These are phyloP conservation scores for Pristionchus pacificus DNA, from an alignment of 1,140 invertebrate genomes.

Conservation along the genomic window DNA sequence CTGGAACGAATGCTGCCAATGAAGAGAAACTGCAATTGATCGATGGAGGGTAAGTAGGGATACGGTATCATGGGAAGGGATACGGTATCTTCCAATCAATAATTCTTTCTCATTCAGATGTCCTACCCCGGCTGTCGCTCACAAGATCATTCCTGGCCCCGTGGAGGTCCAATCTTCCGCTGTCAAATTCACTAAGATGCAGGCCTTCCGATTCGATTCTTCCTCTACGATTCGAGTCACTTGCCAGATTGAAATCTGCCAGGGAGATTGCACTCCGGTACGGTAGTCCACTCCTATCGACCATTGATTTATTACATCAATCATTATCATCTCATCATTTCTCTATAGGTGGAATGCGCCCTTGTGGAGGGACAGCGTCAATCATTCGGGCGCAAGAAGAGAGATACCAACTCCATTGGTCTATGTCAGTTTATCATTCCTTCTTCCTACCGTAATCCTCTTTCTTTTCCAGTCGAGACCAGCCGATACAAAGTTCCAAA, in stretches of 20 bases:
- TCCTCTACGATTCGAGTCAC: slow-evolving; percentile 50
- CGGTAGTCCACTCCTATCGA: slow-evolving; percentile 9
- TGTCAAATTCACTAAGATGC: slow-evolving; percentile 54
- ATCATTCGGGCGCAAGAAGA: slow-evolving; percentile 55
- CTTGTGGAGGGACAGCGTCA: slow-evolving; percentile 42
- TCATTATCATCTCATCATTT: neutral
- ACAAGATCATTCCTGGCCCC: slow-evolving; percentile 55
- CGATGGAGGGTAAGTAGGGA: slow-evolving; percentile 41
- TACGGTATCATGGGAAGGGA: slow-evolving; percentile 3
- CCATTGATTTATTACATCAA: neutral
- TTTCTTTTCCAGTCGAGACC: slow-evolving; percentile 53
- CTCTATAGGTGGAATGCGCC: slow-evolving; percentile 40
- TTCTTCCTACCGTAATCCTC: neutral
- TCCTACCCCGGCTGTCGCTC: slow-evolving; percentile 55
- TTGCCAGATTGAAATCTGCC: slow-evolving; percentile 54
- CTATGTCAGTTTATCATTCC: slow-evolving; percentile 46
- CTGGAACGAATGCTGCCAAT: slow-evolving; percentile 25
- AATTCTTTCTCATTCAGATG: slow-evolving; percentile 27
- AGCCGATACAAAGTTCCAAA: slow-evolving; percentile 54
- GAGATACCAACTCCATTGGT: slow-evolving; percentile 46
- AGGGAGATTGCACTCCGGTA: slow-evolving; percentile 53
- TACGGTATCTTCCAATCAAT: slow-evolving; percentile 12
- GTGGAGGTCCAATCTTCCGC: slow-evolving; percentile 43
- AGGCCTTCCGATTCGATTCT: slow-evolving; percentile 56
- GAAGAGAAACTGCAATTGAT: slow-evolving; percentile 51